Conservation (phyloP, 2,888 invertebrate species). For the Sinotaia quadrata region DNA sequence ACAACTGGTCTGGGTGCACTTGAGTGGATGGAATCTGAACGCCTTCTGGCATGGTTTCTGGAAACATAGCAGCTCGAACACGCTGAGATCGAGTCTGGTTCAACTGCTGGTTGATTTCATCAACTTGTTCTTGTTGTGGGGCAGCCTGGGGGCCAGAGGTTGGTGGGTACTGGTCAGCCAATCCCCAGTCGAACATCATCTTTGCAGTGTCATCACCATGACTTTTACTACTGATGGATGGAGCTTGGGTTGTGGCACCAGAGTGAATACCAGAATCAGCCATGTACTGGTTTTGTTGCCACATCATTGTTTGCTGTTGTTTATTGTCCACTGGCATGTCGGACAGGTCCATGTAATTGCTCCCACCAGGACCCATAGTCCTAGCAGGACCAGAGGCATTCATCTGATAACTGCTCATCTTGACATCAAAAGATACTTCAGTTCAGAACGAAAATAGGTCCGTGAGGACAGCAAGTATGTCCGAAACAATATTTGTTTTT, state of each 20-base stretch:
- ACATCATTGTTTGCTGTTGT: constrained; percentile 84
- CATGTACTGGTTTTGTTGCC: constrained; percentile 93
- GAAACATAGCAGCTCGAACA: constrained; percentile 98
- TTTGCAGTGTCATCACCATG: constrained; percentile 69
- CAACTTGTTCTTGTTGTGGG: constrained; percentile 84
- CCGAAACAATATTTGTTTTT: too few relatives aligned
- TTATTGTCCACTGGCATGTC: constrained; percentile 67
- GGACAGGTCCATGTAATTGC: constrained; percentile 64
- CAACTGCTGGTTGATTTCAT: constrained; percentile 77
- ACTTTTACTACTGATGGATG: constrained; percentile 88
- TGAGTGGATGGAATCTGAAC: constrained; percentile 93
- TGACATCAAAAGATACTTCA: too few relatives aligned
- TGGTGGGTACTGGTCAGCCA: constrained; percentile 80
- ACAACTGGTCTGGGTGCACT: constrained; percentile 93
- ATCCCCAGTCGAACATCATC: constrained; percentile 83
- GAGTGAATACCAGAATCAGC: constrained; percentile 97
- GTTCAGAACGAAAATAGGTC: too few relatives aligned
- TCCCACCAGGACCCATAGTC: constrained; percentile 52
- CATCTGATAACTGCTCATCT: too few relatives aligned
- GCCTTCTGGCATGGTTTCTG: constrained; percentile 96
- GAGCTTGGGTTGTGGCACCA: constrained; percentile 93
- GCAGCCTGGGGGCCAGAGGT: too few relatives aligned
- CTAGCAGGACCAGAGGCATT: too few relatives aligned
- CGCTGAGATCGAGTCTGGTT: constrained; percentile 93
- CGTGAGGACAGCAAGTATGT: too few relatives aligned